These are phyloP conservation scores for Coturnix japonica DNA, from an alignment of 2,113 vertebrate genomes.

Conservation along the genomic window DNA sequence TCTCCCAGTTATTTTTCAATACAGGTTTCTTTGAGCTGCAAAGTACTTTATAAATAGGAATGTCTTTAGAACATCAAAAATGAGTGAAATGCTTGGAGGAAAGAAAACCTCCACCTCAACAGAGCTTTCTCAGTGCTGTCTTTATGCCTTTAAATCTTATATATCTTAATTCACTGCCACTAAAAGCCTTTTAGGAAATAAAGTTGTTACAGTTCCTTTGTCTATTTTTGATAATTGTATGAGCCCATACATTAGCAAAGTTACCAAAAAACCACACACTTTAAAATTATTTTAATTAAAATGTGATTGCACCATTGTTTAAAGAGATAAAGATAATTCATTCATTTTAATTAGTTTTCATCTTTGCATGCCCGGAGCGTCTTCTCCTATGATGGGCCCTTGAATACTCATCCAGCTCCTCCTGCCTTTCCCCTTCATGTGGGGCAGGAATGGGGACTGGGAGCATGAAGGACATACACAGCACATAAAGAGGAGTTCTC, in stretches of 20 bases:
- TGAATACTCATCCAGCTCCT: not conserved
- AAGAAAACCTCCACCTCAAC: not conserved
- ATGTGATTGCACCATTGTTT: constrained; percentile 28
- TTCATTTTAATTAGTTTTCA: constrained; percentile 39
- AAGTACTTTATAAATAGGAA: not conserved
- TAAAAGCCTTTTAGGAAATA: constrained; percentile 39
- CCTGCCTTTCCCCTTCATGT: not conserved
- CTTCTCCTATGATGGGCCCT: not conserved
- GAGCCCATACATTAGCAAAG: constrained; percentile 1
- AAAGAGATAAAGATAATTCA: constrained; percentile 55
- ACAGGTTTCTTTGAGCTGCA: not conserved
- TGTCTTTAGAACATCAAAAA: not conserved
- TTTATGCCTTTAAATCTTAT: not conserved
- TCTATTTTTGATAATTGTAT: constrained; percentile 1
- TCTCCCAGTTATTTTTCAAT: not conserved
- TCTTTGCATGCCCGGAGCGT: not conserved
- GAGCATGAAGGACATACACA: not conserved
- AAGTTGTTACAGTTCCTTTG: constrained; percentile 17
- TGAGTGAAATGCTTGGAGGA: not conserved
- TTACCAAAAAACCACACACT: not conserved
- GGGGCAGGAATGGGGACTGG: not conserved
- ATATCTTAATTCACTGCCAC: constrained; percentile 33
- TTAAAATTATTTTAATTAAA: constrained; percentile 53
- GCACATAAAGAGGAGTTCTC: not conserved
- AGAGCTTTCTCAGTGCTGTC: not conserved